A percentile compares a stretch with the other conserved stretches of the same genome.
These are phyloP conservation scores for Melieria crassipennis DNA, from an alignment of 2,888 invertebrate species.

Conservation along the genomic window DNA sequence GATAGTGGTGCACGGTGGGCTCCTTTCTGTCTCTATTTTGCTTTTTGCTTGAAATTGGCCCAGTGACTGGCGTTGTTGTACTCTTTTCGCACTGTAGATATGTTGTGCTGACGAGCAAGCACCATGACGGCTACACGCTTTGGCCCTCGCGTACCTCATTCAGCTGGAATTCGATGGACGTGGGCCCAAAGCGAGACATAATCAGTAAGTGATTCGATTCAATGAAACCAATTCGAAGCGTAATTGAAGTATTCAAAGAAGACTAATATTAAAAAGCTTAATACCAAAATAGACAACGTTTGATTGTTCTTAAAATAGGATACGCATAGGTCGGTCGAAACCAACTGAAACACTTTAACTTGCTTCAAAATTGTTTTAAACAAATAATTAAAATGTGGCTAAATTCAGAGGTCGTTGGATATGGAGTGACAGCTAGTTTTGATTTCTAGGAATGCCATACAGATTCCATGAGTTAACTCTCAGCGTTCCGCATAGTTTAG, in stretches of 20 bases:
- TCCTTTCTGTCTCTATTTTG: not conserved
- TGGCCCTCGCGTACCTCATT: constrained; percentile 86
- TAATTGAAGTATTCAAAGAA: not conserved
- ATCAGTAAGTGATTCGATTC: constrained; percentile 67
- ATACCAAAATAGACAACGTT: too few species aligned
- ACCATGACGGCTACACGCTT: constrained; percentile 86
- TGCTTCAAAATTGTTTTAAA: too few species aligned
- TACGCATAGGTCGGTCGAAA: too few species aligned
- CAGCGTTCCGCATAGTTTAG: too few species aligned
- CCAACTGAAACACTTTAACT: too few species aligned
- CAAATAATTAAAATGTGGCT: too few species aligned
- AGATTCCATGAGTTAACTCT: too few species aligned
- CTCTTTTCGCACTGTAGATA: constrained; percentile 68
- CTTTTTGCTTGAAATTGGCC: not conserved
- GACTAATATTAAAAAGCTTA: too few species aligned
- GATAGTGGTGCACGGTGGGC: constrained; percentile 86
- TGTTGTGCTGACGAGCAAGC: constrained; percentile 86
- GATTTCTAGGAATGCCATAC: too few species aligned
- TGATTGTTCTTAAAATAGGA: too few species aligned
- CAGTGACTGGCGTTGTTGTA: not conserved
- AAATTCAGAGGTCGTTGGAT: too few species aligned
- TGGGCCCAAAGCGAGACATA: constrained; percentile 81
- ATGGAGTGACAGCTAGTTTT: too few species aligned
- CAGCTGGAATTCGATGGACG: constrained; percentile 85
- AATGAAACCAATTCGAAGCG: not conserved